phyloP scores from a whole-genome alignment of 2,888 invertebrate genomes.

The Creontiades dilutus region DNA sequence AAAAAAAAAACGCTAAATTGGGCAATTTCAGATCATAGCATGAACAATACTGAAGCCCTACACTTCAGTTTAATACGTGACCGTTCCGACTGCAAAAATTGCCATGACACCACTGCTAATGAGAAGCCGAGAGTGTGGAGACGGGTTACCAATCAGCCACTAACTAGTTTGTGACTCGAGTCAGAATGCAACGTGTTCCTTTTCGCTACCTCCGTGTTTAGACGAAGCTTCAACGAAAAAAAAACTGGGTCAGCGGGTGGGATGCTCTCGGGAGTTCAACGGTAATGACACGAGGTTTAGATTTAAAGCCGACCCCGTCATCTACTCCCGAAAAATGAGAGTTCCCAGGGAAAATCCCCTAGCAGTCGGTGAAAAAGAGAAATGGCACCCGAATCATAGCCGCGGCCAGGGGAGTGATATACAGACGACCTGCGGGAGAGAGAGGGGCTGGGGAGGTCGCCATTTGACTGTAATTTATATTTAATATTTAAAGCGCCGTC shows the following conservation, averaged over 20 bases:
- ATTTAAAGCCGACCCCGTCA: constrained; percentile 11
- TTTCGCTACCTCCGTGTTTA: too few species aligned
- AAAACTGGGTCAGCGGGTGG: not conserved
- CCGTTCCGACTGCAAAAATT: too few species aligned
- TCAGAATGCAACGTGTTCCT: too few species aligned
- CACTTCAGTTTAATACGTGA: too few species aligned
- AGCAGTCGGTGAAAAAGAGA: constrained; percentile 21
- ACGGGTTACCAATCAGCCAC: too few species aligned
- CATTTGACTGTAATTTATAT: constrained; percentile 42
- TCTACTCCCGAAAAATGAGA: constrained; percentile 3
- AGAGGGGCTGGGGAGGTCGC: not conserved
- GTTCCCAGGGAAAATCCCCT: not conserved
- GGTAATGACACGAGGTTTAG: constrained; percentile 25
- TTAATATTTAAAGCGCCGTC: constrained; percentile 36
- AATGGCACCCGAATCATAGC: not conserved
- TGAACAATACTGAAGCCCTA: too few species aligned
- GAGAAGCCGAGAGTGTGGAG: too few species aligned
- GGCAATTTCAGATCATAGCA: too few species aligned
- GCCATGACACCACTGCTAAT: too few species aligned
- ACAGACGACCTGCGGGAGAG: not conserved
- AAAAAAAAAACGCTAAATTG: too few species aligned
- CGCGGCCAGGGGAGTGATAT: not conserved
- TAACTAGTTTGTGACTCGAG: too few species aligned
- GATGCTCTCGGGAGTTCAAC: not conserved
- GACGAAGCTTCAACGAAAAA: too few species aligned